phyloP scores from a whole-genome alignment of 2,888 invertebrate species.

The Lamellibrachia satsuma region DNA sequence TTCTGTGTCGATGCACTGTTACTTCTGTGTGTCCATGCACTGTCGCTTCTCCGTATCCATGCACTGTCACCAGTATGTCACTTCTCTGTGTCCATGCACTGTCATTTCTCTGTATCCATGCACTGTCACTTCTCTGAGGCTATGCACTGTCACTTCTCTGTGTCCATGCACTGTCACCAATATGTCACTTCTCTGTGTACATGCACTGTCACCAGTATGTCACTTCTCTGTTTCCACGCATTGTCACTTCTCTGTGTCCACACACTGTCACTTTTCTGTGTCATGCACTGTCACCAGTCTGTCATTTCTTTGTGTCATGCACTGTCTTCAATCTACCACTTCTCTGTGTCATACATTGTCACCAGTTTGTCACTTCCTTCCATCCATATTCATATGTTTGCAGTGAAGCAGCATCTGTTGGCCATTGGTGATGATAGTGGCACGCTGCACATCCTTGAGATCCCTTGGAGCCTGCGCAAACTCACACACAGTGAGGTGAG shows the following conservation, averaged over 20 bases:
- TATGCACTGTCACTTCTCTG: not conserved
- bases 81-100: not conserved
- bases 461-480: constrained; percentile 64
- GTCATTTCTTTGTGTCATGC: not conserved
- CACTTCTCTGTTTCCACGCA: not conserved
- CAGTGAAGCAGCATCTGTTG: constrained; percentile 64
- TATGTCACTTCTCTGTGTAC: not conserved
- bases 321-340: not conserved
- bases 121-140: not conserved
- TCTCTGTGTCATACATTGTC: not conserved
- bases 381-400: constrained; percentile 19
- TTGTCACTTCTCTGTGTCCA: not conserved
- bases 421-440: constrained; percentile 64
- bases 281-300: too few species aligned
- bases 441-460: constrained; percentile 64
- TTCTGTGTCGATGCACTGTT: not conserved
- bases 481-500: constrained; percentile 61
- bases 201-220: not conserved
- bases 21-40: not conserved
- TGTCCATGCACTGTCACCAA: not conserved
- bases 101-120: not conserved
- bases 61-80: too few species aligned
- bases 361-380: constrained; percentile 20
- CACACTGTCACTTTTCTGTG: too few species aligned
- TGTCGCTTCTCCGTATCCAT: too few species aligned